Conservation (phyloP, 2,797 vertebrate genomes). For the Hirundo rustica region DNA sequence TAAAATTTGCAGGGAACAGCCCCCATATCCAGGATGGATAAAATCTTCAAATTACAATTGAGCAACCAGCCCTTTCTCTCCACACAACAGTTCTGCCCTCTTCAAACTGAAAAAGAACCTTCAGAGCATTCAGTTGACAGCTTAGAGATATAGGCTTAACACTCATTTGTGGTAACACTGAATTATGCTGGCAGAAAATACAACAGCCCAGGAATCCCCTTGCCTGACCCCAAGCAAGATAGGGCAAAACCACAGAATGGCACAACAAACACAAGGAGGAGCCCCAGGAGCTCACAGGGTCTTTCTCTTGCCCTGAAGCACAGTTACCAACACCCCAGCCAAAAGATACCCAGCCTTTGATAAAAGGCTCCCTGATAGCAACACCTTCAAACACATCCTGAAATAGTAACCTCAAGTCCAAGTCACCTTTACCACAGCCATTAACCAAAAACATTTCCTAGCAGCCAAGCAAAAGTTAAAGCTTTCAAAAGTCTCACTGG, state of each 20-base stretch:
- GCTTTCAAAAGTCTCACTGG: background rate
- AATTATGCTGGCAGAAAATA: background rate
- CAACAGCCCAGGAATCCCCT: background rate
- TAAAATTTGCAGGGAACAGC: background rate
- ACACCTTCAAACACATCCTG: background rate
- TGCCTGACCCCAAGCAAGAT: background rate
- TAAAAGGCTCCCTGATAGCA: background rate
- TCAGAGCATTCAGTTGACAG: background rate
- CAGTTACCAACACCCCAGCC: background rate
- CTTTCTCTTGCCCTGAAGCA: background rate
- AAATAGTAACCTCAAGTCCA: background rate
- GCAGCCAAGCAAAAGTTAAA: background rate
- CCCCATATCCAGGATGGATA: background rate
- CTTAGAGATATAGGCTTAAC: background rate
- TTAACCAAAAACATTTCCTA: background rate
- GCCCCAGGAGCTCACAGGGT: rapidly evolving
- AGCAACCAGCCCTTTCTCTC: background rate
- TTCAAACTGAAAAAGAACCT: background rate
- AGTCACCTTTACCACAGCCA: background rate
- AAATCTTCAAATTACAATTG: background rate
- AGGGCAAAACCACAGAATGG: background rate
- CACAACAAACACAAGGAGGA: background rate
- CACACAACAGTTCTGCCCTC: background rate
- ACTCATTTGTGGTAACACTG: background rate
- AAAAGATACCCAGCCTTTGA: background rate